phyloP scores from a whole-genome alignment of 1,140 invertebrate genomes.

The Ceratoteleas bidentatus region DNA sequence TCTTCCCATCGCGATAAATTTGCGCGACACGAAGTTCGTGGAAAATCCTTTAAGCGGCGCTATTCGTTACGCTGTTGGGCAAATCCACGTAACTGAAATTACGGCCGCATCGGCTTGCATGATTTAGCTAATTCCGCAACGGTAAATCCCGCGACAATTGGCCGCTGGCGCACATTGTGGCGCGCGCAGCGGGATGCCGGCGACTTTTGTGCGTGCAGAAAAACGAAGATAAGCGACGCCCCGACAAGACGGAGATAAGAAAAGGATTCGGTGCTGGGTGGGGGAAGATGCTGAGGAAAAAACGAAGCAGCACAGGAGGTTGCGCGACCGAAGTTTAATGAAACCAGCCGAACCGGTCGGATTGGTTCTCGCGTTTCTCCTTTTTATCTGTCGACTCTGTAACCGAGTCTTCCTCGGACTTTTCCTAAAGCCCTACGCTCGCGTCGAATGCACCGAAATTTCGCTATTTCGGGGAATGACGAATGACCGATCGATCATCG shows the following conservation, averaged over 20 bases:
- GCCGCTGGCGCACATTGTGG: conserved; percentile 35
- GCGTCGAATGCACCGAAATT: conserved; percentile 22
- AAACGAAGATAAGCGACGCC: conserved; percentile 41
- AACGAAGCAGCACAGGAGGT: conserved; percentile 61
- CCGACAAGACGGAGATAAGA: conserved; percentile 49
- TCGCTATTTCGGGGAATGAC: neutral
- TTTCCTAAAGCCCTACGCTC: conserved; percentile 43
- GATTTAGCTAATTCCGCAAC: conserved; percentile 53
- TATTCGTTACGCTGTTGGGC: conserved; percentile 13
- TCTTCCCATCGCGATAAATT: neutral
- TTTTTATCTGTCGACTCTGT: conserved; percentile 50
- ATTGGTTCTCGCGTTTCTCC: conserved; percentile 67
- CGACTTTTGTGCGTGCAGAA: conserved; percentile 46
- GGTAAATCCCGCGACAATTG: conserved; percentile 47
- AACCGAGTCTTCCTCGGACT: conserved; percentile 54
- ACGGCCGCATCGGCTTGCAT: conserved; percentile 25
- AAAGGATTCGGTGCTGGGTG: conserved; percentile 12
- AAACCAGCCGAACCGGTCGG: conserved; percentile 77
- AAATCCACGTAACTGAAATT: conserved; percentile 45
- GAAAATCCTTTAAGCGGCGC: conserved; percentile 24
- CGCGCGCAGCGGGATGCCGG: conserved; percentile 20
- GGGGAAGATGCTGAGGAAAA: conserved; percentile 10
- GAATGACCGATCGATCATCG: no score
- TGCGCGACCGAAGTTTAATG: conserved; percentile 77
- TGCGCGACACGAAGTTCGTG: neutral